A percentile compares a stretch with the other conserved stretches of the same genome.
phyloP scores from a whole-genome alignment of 2,113 vertebrate species.

The Cyphomyrus discorhynchus region DNA sequence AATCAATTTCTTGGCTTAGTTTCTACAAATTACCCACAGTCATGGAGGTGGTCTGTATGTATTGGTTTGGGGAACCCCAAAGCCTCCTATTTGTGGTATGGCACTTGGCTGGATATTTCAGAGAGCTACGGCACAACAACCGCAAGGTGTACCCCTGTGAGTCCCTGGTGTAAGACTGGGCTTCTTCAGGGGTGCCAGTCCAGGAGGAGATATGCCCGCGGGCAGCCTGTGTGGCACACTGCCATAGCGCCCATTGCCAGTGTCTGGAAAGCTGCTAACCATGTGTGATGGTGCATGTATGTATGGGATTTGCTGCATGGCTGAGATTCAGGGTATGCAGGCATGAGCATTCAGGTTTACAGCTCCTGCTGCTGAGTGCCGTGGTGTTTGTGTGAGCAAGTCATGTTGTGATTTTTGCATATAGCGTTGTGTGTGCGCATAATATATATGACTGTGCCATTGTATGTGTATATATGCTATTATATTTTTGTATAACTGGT shows the following conservation, averaged over 20 bases:
- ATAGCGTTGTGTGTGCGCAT: neutral
- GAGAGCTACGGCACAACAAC: neutral
- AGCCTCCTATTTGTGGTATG: neutral
- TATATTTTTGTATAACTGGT: slow-evolving; percentile 2
- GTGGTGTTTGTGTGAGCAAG: neutral
- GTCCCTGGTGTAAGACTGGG: neutral
- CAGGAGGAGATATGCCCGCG: neutral
- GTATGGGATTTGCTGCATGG: neutral
- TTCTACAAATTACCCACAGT: neutral
- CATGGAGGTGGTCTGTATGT: neutral
- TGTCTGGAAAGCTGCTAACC: slow-evolving; percentile 8
- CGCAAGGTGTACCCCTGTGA: neutral
- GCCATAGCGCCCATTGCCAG: neutral
- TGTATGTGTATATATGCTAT: neutral
- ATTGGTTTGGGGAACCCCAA: neutral
- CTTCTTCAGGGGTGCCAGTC: neutral
- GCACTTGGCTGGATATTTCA: neutral
- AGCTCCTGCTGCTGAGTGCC: neutral
- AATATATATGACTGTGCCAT: no score
- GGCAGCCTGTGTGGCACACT: neutral
- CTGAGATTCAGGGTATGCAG: neutral
- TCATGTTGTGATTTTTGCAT: neutral
- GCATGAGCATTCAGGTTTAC: neutral
- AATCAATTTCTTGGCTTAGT: neutral
- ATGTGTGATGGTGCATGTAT: neutral